Percentiles rank a stretch among this genome's conserved stretches.
Conservation (phyloP, 2,797 vertebrate genomes). For the Centropyge bicolor region DNA sequence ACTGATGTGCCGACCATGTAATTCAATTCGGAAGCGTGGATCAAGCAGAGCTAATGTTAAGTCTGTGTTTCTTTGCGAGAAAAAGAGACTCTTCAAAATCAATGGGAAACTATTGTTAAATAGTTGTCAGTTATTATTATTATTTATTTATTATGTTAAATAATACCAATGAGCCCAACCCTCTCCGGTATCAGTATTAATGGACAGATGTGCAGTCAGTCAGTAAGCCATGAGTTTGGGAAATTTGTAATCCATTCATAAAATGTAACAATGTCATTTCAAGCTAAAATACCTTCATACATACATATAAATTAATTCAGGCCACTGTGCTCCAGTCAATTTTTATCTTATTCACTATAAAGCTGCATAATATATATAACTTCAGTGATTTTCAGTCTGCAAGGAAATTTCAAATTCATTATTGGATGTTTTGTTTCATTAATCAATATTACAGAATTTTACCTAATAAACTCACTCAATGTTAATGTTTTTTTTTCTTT, state of each 20-base stretch:
- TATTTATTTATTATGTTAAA: background rate
- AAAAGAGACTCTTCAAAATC: background rate
- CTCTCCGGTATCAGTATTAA: background rate
- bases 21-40: background rate
- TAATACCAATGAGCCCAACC: background rate
- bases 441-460: background rate
- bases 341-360: background rate
- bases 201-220: background rate
- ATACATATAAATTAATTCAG: background rate
- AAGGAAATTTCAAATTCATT: background rate
- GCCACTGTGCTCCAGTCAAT: background rate
- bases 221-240: background rate
- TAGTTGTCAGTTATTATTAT: no score
- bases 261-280: background rate
- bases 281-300: background rate
- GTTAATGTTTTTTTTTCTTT: background rate
- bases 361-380: constrained; percentile 2
- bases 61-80: background rate
- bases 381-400: background rate
- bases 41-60: background rate
- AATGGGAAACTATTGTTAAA: background rate
- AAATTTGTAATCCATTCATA: background rate
- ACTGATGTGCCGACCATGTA: background rate
- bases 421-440: background rate
- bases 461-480: background rate